These are phyloP conservation scores for Plectropomus leopardus DNA, from an alignment of 2,113 vertebrate genomes.

Conservation along the genomic window DNA sequence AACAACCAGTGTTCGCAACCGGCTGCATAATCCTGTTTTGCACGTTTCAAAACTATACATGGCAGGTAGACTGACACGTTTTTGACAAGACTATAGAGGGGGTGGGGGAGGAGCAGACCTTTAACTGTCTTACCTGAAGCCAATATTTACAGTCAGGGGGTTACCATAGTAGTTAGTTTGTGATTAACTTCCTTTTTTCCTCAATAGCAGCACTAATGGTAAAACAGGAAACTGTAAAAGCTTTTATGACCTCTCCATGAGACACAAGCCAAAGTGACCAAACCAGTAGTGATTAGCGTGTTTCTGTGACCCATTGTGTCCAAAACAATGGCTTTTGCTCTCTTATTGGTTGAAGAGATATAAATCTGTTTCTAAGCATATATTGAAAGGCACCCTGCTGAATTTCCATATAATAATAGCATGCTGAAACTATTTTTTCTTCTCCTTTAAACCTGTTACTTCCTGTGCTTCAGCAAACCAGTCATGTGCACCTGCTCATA, in stretches of 20 bases:
- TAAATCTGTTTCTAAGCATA: too few species aligned
- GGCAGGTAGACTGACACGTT: constrained; percentile 15
- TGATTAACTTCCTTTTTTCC: constrained; percentile 35
- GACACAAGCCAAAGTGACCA: constrained; percentile 8
- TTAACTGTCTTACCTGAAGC: constrained; percentile 19
- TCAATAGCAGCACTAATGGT: not conserved
- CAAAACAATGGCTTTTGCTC: not conserved
- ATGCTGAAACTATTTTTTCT: not conserved
- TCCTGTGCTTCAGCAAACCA: not conserved
- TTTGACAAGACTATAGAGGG: constrained; percentile 16
- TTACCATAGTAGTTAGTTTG: constrained; percentile 35
- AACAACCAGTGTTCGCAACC: not conserved
- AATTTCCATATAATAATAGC: not conserved
- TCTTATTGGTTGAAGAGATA: not conserved
- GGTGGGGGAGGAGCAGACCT: not conserved
- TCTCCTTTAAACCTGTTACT: not conserved
- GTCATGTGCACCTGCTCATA: not conserved
- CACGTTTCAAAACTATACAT: constrained; percentile 30
- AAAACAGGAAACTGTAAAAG: constrained; percentile 54
- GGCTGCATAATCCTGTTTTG: constrained; percentile 38
- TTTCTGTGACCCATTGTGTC: not conserved
- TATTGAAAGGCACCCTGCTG: not conserved
- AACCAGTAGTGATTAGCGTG: not conserved
- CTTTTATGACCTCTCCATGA: not conserved
- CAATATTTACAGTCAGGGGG: constrained; percentile 40